Base-by-base conservation (phyloP, 2,888 invertebrate species). In the Marronus borbonicus region DNA sequence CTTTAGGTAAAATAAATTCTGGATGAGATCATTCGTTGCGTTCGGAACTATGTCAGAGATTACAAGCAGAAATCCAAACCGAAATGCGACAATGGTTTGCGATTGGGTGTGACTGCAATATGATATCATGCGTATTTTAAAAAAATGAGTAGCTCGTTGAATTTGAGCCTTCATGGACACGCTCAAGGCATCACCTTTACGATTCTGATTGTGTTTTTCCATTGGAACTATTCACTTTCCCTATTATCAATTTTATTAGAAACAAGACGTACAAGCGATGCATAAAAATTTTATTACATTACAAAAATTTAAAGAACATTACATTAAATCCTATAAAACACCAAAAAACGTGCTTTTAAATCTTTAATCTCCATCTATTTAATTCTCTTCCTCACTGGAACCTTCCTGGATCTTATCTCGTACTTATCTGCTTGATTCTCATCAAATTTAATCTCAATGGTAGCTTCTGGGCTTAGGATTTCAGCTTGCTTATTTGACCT, bases 401-500 rank as follows among this genome's bases (percentile, higher is more conserved):
- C 60, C 12, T 77, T 77, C 36, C 70, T 60, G n/a, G 77, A 52
- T 62, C 70, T 77, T 17, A 70, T 64, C 4, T 77, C 77, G 20
- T 62, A 70, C 17, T 77, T 77, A n/a, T 76, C 76, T 5, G 28
- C 14, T 8, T 50, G 44, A 60, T 62, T 31, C 12, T 69, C 69
- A 2, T 70, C 77, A 7, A 70, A 68, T 36, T 77, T 77, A 39
- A 65, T 74, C 24, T 77, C 77, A 10, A 44, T 44, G 75, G 39
- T 31, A 2, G 68, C 69, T 50, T 79, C 76, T 36, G 52, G 66
- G 55, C 60, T 68, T 50, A 65, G 50, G 55, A 10, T 24, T 28
- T 79, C 76, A 12, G 36, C 49, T 44, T 76, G 77, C 60, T 74
- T 55, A 58, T 76, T 78, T 10, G 80, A 82, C 36, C 80, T 79